Base-by-base conservation (phyloP, 2,797 vertebrate species). In the Gobionotothen gibberifrons region DNA sequence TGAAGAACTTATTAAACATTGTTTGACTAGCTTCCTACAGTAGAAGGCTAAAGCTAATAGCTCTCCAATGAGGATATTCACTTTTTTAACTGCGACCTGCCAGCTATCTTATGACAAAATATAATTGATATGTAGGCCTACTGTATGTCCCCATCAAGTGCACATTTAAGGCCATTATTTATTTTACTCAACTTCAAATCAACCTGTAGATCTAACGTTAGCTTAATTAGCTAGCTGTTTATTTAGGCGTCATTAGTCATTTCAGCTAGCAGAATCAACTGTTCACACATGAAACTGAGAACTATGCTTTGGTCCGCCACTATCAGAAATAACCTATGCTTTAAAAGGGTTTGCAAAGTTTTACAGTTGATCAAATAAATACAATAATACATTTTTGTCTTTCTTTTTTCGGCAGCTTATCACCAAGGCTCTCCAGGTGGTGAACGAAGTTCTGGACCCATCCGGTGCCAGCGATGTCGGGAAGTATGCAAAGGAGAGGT, bases 401-500 rank as follows among this genome's bases (percentile, higher is more conserved):
- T 61, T 74, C 66, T 87, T 36, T 89, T 53, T 80, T 84, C 88
- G 77, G 65, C 95, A 97, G 96, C 96, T 80, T 96, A 95, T 90
- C 96, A 96, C 66, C 96, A 95, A 81, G 96, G 92, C 82, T 95
- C 95, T 40, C 93, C 94, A 60, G 94, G 62, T 49, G 71, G 93
- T 0, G 93, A 95, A 19, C 93, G 92, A 81, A 88, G 94, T 89
- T 92, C 96, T 62, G 95, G 85, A 15, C 90, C 95, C 66, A 99
- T 99, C 92, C 96, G 96, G 69, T 99, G 98, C 92, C 97, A 97
- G 86, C 95, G 97, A 61, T 99, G 98, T 0, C 95, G 97, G 78
- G 97, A 97, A 82, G 93, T 95, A 52, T 99, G 98, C 93, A 98
- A 98, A 92, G 98, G 98, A 13, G 98, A 99, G 90, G 98, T 99